Evolutionary conservation across 2,113 vertebrate species (phyloP), one percentile per base, ranked within the genome.

Genomic region (Puma concolor): DNA sequence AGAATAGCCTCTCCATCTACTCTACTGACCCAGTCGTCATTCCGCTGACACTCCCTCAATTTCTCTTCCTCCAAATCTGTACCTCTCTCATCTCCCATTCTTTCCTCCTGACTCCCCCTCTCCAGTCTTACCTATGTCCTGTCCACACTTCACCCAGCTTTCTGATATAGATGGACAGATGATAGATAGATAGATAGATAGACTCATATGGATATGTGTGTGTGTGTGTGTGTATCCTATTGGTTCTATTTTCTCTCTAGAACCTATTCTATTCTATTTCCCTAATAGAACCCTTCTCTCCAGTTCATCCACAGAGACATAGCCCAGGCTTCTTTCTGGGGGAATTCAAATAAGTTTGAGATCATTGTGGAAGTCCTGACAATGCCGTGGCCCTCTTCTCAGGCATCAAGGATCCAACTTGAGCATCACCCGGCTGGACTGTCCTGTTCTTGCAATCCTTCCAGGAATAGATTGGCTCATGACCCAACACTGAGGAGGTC

Each of bases 401-500:
- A 16, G 57, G 77, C 64, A 27, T 21, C 44, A 66, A 77, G 44
- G 63, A 76, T 41, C 76, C 25, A 71, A 60, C 19, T 31, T 21
- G 17, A 85, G 76, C 77, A 27, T 69, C 57, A 2, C n/a, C 6
- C 74, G 84, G 67, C 63, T 25, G 25, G 69, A 48, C 33, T 79
- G 36, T 31, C 41, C 48, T 71, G 84, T 48, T 85, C 79, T 63
- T 54, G 15, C 66, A 50, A 16, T 79, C 80, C 82, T 97, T 97
- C 96, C 96, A 95, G 91, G 63, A 97, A 98, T 11, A 79, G 48
- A 38, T 36, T 97, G 92, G 77, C 57, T 88, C n/a, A 0, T 2
- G 4, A 25, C 52, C 81, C 41, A 60, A n/a, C 21, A 19, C 44
- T 27, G 80, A 94, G 77, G 41, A 66, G 41, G 86, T 50, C 33